A percentile compares a stretch with the other conserved stretches of the same genome.
phyloP scores from a whole-genome alignment of 1,140 invertebrate species.

The Anagrus nilaparvatae region DNA sequence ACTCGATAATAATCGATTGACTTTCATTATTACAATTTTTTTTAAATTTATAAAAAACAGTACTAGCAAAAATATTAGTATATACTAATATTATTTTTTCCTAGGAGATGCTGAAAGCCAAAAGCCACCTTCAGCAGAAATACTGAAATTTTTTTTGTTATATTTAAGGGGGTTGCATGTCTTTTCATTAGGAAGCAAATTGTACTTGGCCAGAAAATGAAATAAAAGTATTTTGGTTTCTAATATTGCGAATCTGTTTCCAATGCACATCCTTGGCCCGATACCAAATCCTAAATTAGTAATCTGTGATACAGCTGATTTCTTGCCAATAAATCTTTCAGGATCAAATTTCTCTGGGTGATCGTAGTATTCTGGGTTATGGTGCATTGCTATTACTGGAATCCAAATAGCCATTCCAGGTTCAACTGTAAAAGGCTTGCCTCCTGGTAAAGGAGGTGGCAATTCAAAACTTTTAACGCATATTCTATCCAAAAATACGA shows the following conservation, averaged over 20 bases:
- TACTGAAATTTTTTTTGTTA: slow-evolving; percentile 9
- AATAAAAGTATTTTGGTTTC: slow-evolving; percentile 24
- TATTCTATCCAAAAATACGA: slow-evolving; percentile 40
- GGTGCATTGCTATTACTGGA: slow-evolving; percentile 38
- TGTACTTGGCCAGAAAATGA: slow-evolving; percentile 21
- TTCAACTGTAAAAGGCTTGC: slow-evolving; percentile 38
- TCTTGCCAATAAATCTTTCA: slow-evolving; percentile 43
- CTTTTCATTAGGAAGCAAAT: slow-evolving; percentile 16
- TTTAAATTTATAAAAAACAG: too few relatives aligned
- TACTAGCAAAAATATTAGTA: too few relatives aligned
- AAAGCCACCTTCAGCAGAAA: slow-evolving; percentile 20
- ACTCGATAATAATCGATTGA: too few relatives aligned
- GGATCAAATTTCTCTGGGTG: slow-evolving; percentile 45
- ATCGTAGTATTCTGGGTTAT: slow-evolving; percentile 42
- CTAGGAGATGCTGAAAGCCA: too few relatives aligned
- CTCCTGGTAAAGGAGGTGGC: slow-evolving; percentile 18
- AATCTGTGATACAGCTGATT: not conserved
- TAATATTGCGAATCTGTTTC: slow-evolving; percentile 23
- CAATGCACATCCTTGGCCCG: slow-evolving; percentile 15
- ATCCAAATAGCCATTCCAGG: slow-evolving; percentile 21
- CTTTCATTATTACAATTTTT: too few relatives aligned
- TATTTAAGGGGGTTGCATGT: slow-evolving; percentile 20
- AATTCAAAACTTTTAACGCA: slow-evolving; percentile 29
- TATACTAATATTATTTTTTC: too few relatives aligned
- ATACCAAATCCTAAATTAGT: slow-evolving; percentile 11